Base-by-base conservation (phyloP, 2,113 vertebrate species). In the Scomber japonicus region DNA sequence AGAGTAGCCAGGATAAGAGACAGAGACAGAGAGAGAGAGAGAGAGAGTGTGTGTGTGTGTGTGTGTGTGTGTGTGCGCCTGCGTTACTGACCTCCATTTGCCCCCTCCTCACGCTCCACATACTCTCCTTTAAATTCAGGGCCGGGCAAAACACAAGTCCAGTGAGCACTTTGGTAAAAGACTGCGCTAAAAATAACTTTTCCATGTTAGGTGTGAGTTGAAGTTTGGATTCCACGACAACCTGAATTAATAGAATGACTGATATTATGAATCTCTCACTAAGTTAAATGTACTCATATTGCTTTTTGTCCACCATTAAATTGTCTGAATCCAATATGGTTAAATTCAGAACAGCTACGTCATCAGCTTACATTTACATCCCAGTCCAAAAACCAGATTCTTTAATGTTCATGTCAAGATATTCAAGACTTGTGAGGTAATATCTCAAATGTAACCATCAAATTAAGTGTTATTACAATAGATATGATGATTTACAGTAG, bases 1-100 rank as follows among this genome's bases (percentile, higher is more conserved):
- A 48, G 60, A 56, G 27, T 40, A 69, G 54, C 54, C 15, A 53
- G 50, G 87, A 90, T 90, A 88, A 88, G 86, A 86, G 77, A 82
- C 50, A 49, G 53, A 27, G 63, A 13, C 14, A 13, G 27, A 46
- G 2, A 60, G 30, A 67, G 30, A 72, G 50, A 80, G 64, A 72
- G 54, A 11, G 16, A 11, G 27, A 40, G 1, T 70, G 30, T 50
- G 1, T 63, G 30, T 71, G 24, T 73, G 50, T 82, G 64, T 75
- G 53, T 14, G 16, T 13, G 27, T 49, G 3, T 70, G 24, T 68
- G 31, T 76, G 46, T 82, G 65, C 75, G 21, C 21, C 21, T 21
- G 21, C 21, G 21, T 21, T 64, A 13, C 35, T 80, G 78, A 80
- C 72, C 71, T 79, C 45, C 5, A 11, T 57, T 66, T 78, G 62